These are phyloP conservation scores for Chunga burmeisteri DNA, from an alignment of 2,113 vertebrate species.

Conservation along the genomic window DNA sequence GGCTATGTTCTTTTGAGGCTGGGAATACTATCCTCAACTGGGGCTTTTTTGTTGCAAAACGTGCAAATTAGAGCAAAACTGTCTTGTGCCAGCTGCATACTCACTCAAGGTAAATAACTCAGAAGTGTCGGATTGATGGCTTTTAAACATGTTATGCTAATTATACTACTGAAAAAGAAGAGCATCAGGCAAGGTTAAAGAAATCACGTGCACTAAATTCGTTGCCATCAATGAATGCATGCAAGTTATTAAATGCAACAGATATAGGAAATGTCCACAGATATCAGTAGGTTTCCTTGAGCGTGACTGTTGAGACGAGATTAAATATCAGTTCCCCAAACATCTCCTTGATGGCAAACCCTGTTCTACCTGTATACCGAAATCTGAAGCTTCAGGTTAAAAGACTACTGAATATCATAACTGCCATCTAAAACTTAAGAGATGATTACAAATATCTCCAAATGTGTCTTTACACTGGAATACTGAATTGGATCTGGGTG, in stretches of 20 bases:
- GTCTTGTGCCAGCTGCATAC: neutral
- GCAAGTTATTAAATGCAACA: neutral
- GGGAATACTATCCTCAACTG: neutral
- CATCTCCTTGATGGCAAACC: neutral
- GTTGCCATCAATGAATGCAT: neutral
- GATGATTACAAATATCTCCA: neutral
- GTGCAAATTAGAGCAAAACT: neutral
- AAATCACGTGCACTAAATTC: neutral
- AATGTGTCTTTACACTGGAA: neutral
- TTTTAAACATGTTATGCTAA: neutral
- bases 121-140: neutral
- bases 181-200: neutral
- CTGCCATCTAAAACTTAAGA: neutral
- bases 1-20: neutral
- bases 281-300: neutral
- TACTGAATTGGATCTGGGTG: neutral
- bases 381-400: neutral
- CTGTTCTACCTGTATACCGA: neutral
- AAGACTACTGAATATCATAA: neutral
- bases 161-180: neutral
- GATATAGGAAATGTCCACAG: neutral
- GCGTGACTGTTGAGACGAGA: neutral
- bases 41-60: neutral
- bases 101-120: neutral
- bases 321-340: neutral